Evolutionary conservation across 2,888 invertebrate genomes (phyloP).

Genomic region (Cynaeus angustus): DNA sequence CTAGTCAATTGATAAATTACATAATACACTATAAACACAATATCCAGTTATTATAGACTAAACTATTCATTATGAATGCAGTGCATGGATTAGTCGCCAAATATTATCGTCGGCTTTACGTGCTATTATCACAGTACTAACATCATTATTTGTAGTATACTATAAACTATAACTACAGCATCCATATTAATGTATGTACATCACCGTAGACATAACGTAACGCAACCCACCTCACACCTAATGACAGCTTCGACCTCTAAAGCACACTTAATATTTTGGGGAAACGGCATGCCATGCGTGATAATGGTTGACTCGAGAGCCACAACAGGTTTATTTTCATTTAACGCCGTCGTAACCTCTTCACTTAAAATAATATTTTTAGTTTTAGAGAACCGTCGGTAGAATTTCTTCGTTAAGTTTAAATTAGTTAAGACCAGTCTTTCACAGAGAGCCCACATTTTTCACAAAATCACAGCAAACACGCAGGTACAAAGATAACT

Average conservation of each 20-base stretch:
- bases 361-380: conserved; percentile 69
- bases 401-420: conserved; percentile 3
- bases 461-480: conserved; percentile 13
- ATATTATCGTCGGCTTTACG: too few species aligned
- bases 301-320: conserved; percentile 98
- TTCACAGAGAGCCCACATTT: conserved; percentile 27
- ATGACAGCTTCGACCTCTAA: conserved; percentile 86
- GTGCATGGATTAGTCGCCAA: too few species aligned
- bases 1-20: too few species aligned
- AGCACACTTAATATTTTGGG: conserved; percentile 92
- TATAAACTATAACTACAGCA: too few species aligned
- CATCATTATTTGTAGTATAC: too few species aligned
- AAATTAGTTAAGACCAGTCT: conserved; percentile 14
- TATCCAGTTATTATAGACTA: too few species aligned
- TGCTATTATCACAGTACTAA: too few species aligned
- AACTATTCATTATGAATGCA: too few species aligned
- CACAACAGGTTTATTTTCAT: conserved; percentile 82
- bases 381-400: conserved; percentile 3
- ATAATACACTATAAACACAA: too few species aligned
- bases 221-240: conserved; percentile 75
- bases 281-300: conserved; percentile 98
- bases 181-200: not conserved
- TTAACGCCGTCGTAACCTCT: conserved; percentile 80
- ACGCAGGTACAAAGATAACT: conserved; percentile 5
- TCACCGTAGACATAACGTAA: not conserved